Evolutionary conservation across 2,113 vertebrate genomes (phyloP).

Genomic region (Siniperca chuatsi): DNA sequence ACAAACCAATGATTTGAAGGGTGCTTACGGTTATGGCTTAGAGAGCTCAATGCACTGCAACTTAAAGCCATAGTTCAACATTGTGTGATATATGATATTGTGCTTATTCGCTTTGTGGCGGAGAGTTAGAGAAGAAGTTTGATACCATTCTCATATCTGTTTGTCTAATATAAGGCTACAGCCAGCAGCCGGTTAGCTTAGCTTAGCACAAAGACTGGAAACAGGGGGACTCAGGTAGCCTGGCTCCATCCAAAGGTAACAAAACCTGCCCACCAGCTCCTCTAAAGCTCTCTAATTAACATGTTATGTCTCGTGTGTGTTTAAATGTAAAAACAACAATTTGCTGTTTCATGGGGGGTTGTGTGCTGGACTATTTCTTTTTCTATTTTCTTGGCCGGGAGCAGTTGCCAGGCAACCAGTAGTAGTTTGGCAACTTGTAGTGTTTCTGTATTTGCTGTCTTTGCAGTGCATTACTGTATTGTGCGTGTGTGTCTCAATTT

Average conservation of each 20-base stretch:
- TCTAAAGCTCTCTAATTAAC: background rate
- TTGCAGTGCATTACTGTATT: background rate
- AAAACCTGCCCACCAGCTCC: no score
- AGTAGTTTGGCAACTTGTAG: background rate
- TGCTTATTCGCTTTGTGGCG: background rate
- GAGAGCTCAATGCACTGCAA: background rate
- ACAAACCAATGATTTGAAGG: background rate
- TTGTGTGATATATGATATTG: background rate
- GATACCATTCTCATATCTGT: background rate
- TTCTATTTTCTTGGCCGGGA: no score
- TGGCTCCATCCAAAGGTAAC: background rate
- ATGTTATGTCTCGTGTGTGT: background rate
- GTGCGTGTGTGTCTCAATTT: background rate
- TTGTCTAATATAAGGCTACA: background rate
- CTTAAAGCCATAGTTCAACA: background rate
- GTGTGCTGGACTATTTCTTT: background rate
- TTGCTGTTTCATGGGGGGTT: background rate
- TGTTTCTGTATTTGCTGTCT: background rate
- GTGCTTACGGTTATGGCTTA: background rate
- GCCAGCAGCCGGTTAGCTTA: background rate
- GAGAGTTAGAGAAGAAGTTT: background rate
- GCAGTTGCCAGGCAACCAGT: slow-evolving; percentile 22
- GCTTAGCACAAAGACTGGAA: background rate
- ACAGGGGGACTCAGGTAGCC: background rate
- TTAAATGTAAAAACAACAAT: background rate